phyloP scores from a whole-genome alignment of 2,888 invertebrate species.

The Nomada fabriciana region DNA sequence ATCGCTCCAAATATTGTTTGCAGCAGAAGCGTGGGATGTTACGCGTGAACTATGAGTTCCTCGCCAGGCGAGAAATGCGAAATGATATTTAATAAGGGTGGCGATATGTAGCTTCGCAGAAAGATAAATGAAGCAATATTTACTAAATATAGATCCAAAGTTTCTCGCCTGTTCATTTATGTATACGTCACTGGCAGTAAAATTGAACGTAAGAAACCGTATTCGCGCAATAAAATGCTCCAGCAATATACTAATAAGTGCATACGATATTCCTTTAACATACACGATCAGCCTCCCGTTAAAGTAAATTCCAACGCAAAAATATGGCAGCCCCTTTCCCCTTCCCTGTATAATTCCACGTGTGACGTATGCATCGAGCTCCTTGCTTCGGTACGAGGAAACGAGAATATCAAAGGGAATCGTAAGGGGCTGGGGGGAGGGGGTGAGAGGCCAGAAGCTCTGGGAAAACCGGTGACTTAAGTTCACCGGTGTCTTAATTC shows the following conservation, averaged over 20 bases:
- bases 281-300: no score
- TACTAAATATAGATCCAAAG: no score
- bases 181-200: no score
- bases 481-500: conserved; percentile 49
- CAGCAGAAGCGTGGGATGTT: neutral
- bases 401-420: conserved; percentile 24
- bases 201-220: no score
- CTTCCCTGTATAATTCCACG: no score
- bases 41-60: neutral
- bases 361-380: neutral
- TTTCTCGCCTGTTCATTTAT: no score
- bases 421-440: neutral
- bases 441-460: conserved; percentile 2
- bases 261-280: no score
- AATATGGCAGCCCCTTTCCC: neutral
- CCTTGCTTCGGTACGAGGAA: neutral
- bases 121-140: no score
- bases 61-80: neutral
- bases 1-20: neutral
- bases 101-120: no score
- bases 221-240: no score
- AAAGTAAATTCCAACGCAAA: neutral
- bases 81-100: no score
- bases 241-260: no score
- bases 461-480: conserved; percentile 39